A percentile compares a stretch with the other conserved stretches of the same genome.
Conservation (phyloP, 2,797 vertebrate species). For the Hylomyscus alleni region DNA sequence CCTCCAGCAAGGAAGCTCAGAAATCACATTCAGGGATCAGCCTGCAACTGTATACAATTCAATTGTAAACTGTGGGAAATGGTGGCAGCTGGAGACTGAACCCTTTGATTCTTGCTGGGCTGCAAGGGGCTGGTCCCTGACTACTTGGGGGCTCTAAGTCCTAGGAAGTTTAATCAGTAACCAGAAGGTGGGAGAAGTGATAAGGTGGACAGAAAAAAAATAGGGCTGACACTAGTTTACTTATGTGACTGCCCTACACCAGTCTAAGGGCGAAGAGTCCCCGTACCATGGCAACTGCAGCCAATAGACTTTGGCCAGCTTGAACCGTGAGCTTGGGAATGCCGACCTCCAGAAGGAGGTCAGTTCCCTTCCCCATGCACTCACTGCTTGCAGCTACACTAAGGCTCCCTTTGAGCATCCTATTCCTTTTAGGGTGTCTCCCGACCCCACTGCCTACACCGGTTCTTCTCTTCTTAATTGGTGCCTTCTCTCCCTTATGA, state of each 20-base stretch:
- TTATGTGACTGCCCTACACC: conserved; percentile 82
- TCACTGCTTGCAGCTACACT: neutral
- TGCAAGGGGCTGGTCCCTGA: neutral
- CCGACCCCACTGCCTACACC: no score
- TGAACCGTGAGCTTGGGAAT: conserved; percentile 72
- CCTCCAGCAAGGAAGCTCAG: neutral
- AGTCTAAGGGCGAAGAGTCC: conserved; percentile 85
- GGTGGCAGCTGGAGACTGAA: neutral
- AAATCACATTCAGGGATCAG: neutral
- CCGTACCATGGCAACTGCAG: conserved; percentile 75
- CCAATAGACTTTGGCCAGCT: conserved; percentile 34
- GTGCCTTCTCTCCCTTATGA: neutral
- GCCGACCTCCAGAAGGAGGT: neutral
- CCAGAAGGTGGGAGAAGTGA: neutral
- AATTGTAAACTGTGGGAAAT: conserved; percentile 21
- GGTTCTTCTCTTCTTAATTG: neutral
- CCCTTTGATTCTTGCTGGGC: neutral
- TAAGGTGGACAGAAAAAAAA: conserved; percentile 67
- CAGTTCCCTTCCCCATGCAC: neutral
- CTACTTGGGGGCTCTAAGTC: conserved; percentile 11
- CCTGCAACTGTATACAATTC: neutral
- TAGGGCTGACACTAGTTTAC: conserved; percentile 81
- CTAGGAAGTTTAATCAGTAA: conserved; percentile 78
- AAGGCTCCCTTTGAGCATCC: neutral
- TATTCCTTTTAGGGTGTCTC: neutral